These are phyloP conservation scores for Colostygia pectinataria DNA, from an alignment of 2,888 invertebrate species.

Conservation along the genomic window DNA sequence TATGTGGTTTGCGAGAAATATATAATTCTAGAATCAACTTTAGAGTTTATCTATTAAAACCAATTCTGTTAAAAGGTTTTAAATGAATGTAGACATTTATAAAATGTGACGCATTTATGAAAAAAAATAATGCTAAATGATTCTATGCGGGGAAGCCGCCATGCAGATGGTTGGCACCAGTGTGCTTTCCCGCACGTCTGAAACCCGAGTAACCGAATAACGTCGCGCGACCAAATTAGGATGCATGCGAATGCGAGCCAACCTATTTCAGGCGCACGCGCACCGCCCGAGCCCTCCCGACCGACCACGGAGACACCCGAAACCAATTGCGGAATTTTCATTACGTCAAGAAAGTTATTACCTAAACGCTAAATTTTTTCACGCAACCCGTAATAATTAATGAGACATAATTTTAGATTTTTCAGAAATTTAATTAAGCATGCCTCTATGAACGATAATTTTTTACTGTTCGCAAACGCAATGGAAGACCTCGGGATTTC, in stretches of 20 bases:
- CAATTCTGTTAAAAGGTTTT: no score
- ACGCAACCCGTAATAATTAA: conserved; percentile 34
- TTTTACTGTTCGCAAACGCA: not conserved
- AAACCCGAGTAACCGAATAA: conserved; percentile 65
- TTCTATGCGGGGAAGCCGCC: no score
- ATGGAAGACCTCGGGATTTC: not conserved
- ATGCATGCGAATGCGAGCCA: conserved; percentile 58
- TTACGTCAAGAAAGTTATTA: conserved; percentile 52
- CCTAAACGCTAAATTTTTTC: conserved; percentile 40
- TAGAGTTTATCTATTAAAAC: no score
- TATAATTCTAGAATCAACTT: no score
- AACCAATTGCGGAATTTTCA: conserved; percentile 65
- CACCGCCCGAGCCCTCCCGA: conserved; percentile 53
- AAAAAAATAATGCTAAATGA: no score
- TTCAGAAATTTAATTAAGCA: not conserved
- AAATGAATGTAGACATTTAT: no score
- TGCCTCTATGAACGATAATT: conserved; percentile 1
- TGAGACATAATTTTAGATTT: conserved; percentile 38
- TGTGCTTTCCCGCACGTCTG: conserved; percentile 46
- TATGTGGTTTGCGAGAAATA: no score
- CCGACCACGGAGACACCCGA: conserved; percentile 59
- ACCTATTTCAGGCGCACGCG: conserved; percentile 77
- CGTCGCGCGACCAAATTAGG: conserved; percentile 84
- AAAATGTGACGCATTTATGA: no score
- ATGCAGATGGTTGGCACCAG: conserved; percentile 10